Percentiles rank a stretch among this genome's conserved stretches.
Evolutionary conservation across 2,113 vertebrate species (phyloP).

Genomic region (Parus major): DNA sequence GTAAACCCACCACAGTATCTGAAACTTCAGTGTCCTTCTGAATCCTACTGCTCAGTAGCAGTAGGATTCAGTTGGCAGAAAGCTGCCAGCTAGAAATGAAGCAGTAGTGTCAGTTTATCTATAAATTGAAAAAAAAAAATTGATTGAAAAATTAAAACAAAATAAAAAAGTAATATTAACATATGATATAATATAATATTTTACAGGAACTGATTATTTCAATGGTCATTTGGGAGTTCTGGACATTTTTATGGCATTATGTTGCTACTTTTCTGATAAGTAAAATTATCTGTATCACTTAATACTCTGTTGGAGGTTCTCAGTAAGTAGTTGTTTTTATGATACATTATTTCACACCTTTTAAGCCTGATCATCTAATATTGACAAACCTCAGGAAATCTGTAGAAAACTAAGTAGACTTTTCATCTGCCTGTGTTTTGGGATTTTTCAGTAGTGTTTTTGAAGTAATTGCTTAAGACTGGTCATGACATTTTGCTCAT

Average conservation of each 20-base stretch:
- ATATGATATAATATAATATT: no score
- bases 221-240: background rate
- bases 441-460: background rate
- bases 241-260: background rate
- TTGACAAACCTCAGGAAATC: background rate
- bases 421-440: background rate
- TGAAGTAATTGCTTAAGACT: background rate
- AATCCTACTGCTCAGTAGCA: background rate
- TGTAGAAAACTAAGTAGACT: background rate
- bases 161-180: background rate
- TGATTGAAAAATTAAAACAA: background rate
- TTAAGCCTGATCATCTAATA: background rate
- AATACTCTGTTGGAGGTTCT: background rate
- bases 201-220: background rate
- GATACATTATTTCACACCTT: background rate
- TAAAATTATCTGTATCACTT: background rate
- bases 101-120: background rate
- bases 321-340: background rate
- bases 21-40: background rate
- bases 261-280: background rate
- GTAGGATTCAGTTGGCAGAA: background rate
- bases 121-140: background rate
- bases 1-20: background rate
- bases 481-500: background rate
- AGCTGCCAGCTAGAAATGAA: background rate